phyloP scores from a whole-genome alignment of 2,113 vertebrate species.

The Centropristis striata region DNA sequence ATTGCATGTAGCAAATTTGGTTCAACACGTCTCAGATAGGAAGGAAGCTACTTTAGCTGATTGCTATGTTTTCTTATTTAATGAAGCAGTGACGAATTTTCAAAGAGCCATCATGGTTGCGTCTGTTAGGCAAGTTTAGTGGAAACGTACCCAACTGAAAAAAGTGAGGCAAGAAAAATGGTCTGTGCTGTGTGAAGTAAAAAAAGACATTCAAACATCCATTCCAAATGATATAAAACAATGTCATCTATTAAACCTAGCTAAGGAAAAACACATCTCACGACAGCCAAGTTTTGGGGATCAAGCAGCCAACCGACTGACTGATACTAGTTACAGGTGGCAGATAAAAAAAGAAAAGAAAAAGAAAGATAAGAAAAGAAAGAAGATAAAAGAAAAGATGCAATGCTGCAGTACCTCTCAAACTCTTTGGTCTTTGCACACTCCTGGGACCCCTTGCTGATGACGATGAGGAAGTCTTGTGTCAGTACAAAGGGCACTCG shows the following conservation, averaged over 20 bases:
- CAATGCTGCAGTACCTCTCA: constrained; percentile 88
- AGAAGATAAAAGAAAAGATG: not conserved
- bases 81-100: not conserved
- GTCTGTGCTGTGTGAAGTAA: not conserved
- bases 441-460: constrained; percentile 98
- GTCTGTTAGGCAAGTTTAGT: not conserved
- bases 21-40: not conserved
- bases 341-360: not conserved
- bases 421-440: constrained; percentile 98
- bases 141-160: not conserved
- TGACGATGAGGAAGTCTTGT: constrained; percentile 98
- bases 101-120: not conserved
- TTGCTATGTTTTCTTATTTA: not conserved
- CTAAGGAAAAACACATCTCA: not conserved
- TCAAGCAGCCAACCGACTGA: not conserved
- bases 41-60: not conserved
- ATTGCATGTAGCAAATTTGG: not conserved
- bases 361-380: too few relatives aligned
- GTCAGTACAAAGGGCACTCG: constrained; percentile 98
- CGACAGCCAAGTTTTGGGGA: not conserved
- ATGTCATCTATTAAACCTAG: not conserved
- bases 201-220: not conserved
- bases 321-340: not conserved
- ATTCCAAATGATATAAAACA: too few relatives aligned
- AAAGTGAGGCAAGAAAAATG: not conserved